Evolutionary conservation across 2,113 vertebrate genomes (phyloP).

Genomic region (Oriolus oriolus): DNA sequence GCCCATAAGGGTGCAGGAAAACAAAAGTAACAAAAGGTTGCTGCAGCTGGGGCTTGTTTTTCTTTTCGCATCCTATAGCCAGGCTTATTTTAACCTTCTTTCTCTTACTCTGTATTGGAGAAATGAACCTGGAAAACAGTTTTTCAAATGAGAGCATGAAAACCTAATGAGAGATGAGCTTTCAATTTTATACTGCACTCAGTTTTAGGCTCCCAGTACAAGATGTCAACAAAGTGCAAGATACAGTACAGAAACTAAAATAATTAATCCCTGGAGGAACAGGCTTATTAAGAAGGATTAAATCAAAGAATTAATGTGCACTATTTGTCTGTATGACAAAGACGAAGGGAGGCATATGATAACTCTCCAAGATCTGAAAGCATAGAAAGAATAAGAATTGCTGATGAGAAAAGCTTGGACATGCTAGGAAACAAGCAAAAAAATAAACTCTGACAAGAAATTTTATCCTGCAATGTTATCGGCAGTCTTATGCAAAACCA

Average conservation of each 20-base stretch:
- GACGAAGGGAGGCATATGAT: conserved; percentile 28
- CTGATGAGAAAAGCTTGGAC: not conserved
- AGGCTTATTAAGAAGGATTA: conserved; percentile 64
- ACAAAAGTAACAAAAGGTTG: not conserved
- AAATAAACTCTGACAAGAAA: not conserved
- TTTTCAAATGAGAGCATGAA: conserved; percentile 1
- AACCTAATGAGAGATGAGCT: conserved; percentile 51
- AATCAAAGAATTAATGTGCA: conserved; percentile 60
- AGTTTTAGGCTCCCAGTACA: conserved; percentile 22
- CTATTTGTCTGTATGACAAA: conserved; percentile 44
- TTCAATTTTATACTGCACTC: conserved; percentile 17
- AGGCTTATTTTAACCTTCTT: not conserved
- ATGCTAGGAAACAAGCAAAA: not conserved
- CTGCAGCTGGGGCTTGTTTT: not conserved
- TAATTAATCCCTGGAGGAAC: conserved; percentile 67
- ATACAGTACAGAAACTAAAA: conserved; percentile 55
- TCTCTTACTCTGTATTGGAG: not conserved
- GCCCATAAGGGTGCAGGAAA: not conserved
- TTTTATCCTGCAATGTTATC: not conserved
- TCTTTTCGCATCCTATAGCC: not conserved
- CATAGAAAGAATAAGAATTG: not conserved
- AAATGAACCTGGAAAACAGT: not conserved
- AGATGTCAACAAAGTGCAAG: conserved; percentile 66
- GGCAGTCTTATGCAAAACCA: not conserved
- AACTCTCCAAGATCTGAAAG: conserved; percentile 15